Evolutionary conservation across 1,140 invertebrate species (phyloP).

Genomic region (Leptopilina clavipes): DNA sequence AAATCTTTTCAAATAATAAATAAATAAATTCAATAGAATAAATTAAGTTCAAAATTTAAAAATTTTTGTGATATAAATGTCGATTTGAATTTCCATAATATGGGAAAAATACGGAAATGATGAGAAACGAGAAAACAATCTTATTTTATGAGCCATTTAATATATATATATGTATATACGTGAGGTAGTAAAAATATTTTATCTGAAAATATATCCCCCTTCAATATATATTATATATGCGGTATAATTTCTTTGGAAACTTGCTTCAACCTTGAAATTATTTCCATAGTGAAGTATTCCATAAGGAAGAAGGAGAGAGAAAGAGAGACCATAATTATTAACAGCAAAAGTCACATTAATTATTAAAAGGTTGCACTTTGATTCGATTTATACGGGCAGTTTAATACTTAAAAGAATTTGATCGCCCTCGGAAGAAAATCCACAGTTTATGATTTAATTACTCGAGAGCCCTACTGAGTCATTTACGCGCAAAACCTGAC

Average conservation of each 20-base stretch:
- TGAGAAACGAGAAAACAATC: too few species aligned
- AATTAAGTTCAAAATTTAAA: too few species aligned
- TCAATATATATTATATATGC: background rate
- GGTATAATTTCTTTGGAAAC: slow-evolving; percentile 3
- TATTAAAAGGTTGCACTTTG: slow-evolving; percentile 11
- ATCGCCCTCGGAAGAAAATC: slow-evolving; percentile 1
- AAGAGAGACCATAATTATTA: background rate
- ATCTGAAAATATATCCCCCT: background rate
- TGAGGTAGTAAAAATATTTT: too few species aligned
- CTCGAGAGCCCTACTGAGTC: background rate
- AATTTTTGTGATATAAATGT: too few species aligned
- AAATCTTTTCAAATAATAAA: too few species aligned
- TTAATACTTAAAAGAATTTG: background rate
- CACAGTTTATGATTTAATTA: slow-evolving; percentile 13
- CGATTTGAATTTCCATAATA: too few species aligned
- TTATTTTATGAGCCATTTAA: too few species aligned
- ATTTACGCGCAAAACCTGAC: background rate
- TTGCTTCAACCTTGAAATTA: slow-evolving; percentile 9
- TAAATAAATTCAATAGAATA: too few species aligned
- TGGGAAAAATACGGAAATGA: too few species aligned
- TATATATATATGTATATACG: too few species aligned
- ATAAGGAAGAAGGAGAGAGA: too few species aligned
- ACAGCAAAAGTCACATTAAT: slow-evolving; percentile 5
- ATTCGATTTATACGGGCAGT: slow-evolving; percentile 24
- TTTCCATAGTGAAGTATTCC: slow-evolving; percentile 3